Percentiles rank a stretch among this genome's conserved stretches.
Conservation (phyloP, 2,113 vertebrate species). For the Salvelinus sp. region DNA sequence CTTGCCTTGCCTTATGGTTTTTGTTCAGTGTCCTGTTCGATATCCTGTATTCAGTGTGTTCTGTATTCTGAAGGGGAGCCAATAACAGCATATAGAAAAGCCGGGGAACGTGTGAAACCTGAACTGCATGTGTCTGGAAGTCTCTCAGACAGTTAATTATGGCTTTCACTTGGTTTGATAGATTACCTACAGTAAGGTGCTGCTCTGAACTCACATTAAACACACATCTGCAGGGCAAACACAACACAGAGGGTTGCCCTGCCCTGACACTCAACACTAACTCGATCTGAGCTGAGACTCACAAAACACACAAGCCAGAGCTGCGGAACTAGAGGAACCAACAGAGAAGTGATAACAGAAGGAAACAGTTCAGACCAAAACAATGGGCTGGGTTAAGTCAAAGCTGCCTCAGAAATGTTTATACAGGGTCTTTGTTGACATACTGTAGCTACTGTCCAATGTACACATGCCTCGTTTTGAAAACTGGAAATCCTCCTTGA, state of each 20-base stretch:
- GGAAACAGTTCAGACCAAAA: background rate
- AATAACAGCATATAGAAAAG: background rate
- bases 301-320: background rate
- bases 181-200: conserved; percentile 50
- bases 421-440: background rate
- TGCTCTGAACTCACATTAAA: conserved; percentile 38
- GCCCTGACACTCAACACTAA: background rate
- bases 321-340: background rate
- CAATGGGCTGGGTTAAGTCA: background rate
- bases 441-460: background rate
- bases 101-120: conserved; percentile 28
- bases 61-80: conserved; percentile 12
- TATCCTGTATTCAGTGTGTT: background rate
- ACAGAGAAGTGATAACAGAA: background rate
- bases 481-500: too few species aligned
- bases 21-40: conserved; percentile 5
- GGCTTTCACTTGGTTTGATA: conserved; percentile 58
- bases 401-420: background rate
- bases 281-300: background rate
- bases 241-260: conserved; percentile 3
- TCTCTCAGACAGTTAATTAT: conserved; percentile 51
- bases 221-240: conserved; percentile 46
- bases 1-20: background rate
- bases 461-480: too few species aligned
- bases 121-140: conserved; percentile 35